phyloP scores from a whole-genome alignment of 92 coral and sea anemone species.

The Epizoanthus stellaris region DNA sequence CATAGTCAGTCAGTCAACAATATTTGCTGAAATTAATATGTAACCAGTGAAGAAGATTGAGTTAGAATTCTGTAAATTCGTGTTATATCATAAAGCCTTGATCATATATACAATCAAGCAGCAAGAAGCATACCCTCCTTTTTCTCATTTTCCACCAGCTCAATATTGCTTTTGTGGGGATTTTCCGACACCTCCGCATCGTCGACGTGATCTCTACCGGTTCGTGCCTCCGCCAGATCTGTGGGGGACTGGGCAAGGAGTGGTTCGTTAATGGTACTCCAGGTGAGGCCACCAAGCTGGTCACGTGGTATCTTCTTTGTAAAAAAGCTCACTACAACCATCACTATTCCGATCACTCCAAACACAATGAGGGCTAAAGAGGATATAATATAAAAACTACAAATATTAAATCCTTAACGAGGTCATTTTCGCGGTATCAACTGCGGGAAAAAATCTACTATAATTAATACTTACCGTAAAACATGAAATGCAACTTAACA shows the following conservation, averaged over 20 bases:
- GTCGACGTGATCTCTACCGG: neutral
- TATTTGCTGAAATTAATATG: neutral
- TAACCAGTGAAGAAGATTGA: neutral
- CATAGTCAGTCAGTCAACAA: no score
- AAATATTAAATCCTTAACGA: neutral
- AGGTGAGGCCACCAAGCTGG: slow-evolving; percentile 96
- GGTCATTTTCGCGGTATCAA: neutral
- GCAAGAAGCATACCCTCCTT: neutral
- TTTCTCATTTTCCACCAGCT: slow-evolving; percentile 10
- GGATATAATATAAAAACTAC: neutral
- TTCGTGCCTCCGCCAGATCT: slow-evolving; percentile 54
- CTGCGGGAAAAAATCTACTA: neutral
- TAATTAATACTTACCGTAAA: slow-evolving; percentile 76
- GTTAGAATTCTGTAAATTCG: neutral
- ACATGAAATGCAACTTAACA: slow-evolving; percentile 94
- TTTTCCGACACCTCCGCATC: neutral
- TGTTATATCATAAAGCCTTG: neutral
- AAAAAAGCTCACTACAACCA: slow-evolving; percentile 83
- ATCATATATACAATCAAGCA: neutral
- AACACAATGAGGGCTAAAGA: slow-evolving; percentile 74
- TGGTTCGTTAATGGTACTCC: slow-evolving; percentile 89
- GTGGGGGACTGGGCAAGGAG: slow-evolving; percentile 79
- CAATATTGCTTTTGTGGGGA: neutral
- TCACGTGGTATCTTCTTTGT: slow-evolving; percentile 86
- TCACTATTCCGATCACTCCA: slow-evolving; percentile 75